Percentiles rank a stretch among this genome's conserved stretches.
These are phyloP conservation scores for Microtus oregoni DNA, from an alignment of 2,113 vertebrate species.

Conservation along the genomic window DNA sequence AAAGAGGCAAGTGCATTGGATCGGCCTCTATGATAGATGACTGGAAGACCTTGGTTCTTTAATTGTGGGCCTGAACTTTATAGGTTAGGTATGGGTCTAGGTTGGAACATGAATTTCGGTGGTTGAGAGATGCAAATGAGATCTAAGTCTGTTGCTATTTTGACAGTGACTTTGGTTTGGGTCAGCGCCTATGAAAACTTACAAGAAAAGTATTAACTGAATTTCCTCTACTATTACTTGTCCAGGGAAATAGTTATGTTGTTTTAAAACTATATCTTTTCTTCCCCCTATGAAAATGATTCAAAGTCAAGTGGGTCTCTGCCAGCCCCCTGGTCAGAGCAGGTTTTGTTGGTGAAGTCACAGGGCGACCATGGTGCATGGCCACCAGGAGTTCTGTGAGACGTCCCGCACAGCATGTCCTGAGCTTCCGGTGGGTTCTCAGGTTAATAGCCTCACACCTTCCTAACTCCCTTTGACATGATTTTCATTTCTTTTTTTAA, in stretches of 20 bases:
- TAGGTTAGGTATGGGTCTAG: not conserved
- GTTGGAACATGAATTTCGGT: not conserved
- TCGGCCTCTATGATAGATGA: not conserved
- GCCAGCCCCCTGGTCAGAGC: not conserved
- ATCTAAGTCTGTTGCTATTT: not conserved
- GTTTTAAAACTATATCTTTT: not conserved
- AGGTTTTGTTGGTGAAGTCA: not conserved
- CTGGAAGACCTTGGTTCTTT: not conserved
- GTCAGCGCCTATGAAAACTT: not conserved
- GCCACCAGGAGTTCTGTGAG: fast-evolving
- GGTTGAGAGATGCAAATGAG: not conserved
- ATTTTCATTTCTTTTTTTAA: not conserved
- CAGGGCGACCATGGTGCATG: too few species aligned
- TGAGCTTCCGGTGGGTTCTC: not conserved
- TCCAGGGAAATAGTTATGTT: not conserved
- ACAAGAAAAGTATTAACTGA: not conserved
- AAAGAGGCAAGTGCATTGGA: not conserved
- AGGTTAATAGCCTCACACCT: not conserved
- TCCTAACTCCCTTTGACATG: not conserved
- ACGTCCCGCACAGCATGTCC: fast-evolving
- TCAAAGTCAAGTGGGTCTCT: not conserved
- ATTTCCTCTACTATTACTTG: not conserved
- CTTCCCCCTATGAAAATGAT: not conserved
- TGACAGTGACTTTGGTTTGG: not conserved
- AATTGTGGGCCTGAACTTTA: not conserved